Evolutionary conservation across 2,113 vertebrate species (phyloP), one percentile per base, ranked within the genome.

Genomic region (Pica pica): DNA sequence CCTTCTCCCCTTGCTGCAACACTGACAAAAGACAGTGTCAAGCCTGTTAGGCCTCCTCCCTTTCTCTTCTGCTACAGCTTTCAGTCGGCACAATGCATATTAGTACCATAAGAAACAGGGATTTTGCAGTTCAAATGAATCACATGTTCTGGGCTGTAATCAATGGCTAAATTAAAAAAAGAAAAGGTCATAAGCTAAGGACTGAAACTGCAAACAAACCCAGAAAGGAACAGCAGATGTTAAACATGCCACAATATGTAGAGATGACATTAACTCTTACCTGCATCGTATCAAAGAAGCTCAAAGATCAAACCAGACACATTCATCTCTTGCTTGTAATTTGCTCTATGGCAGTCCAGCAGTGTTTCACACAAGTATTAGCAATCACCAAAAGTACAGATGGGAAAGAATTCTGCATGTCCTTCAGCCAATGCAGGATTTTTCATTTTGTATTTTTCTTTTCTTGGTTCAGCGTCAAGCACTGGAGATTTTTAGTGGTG

Each of bases 71-170:
- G 64, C 55, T 68, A 80, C 70, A 96, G 78, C 60, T 82, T 92
- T 91, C 44, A 60, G 59, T 21, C 79, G 55, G 42, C 71, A 85
- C 56, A 95, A 92, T 46, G 67, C 42, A 84, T 94, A 67, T 80
- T 89, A 87, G 42, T 89, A 83, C 64, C 60, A 86, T 46, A 83
- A 93, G 63, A 90, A 96, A 83, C 20, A 85, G 27, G 27, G 30
- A 86, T 74, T 93, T 88, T 92, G 69, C 53, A 89, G 77, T 81
- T 93, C 86, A 95, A 87, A 56, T 56, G 26, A 93, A 89, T 53
- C 61, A 33, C 59, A 74, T 80, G 46, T 90, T 93, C 69, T 64
- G 16, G 35, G 49, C 20, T 78, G 35, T 87, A 94, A 94, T 81
- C 76, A 83, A 74, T 68, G 44, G 64, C 37, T 89, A 83, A 90